These are phyloP conservation scores for Rhingia rostrata DNA, from an alignment of 2,888 invertebrate genomes.

Conservation along the genomic window DNA sequence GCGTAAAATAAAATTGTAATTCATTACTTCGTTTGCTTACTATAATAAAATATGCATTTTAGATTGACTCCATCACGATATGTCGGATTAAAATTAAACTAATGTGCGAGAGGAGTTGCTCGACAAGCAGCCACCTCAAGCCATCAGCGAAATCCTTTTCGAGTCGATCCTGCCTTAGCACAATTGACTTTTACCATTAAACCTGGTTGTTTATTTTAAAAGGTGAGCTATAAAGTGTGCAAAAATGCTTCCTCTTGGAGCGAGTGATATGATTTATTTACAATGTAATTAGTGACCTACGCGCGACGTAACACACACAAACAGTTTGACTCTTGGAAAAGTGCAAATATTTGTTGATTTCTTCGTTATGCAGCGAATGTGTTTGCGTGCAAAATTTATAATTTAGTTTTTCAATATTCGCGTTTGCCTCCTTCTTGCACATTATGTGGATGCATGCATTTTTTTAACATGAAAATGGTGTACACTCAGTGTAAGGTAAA, in stretches of 20 bases:
- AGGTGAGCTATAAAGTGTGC: constrained; percentile 43
- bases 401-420: constrained; percentile 25
- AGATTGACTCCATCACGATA: constrained; percentile 32
- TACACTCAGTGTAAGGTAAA: constrained; percentile 31
- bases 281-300: constrained; percentile 62
- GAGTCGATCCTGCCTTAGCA: constrained; percentile 14
- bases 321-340: constrained; percentile 35
- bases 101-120: constrained; percentile 17
- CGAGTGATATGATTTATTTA: constrained; percentile 64
- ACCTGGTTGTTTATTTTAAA: constrained; percentile 41
- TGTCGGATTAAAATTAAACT: constrained; percentile 59
- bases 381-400: constrained; percentile 61
- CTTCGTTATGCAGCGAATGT: constrained; percentile 36
- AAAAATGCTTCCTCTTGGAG: constrained; percentile 45
- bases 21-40: constrained; percentile 16
- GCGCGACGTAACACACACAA: constrained; percentile 11
- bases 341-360: constrained; percentile 56
- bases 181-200: constrained; percentile 46
- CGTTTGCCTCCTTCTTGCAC: not conserved
- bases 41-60: constrained; percentile 56
- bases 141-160: not conserved
- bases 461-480: constrained; percentile 33
- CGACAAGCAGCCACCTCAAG: not conserved
- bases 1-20: constrained; percentile 10
- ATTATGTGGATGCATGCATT: not conserved